Base-by-base conservation (phyloP, 1,140 invertebrate genomes). In the Neodiprion virginianus region DNA sequence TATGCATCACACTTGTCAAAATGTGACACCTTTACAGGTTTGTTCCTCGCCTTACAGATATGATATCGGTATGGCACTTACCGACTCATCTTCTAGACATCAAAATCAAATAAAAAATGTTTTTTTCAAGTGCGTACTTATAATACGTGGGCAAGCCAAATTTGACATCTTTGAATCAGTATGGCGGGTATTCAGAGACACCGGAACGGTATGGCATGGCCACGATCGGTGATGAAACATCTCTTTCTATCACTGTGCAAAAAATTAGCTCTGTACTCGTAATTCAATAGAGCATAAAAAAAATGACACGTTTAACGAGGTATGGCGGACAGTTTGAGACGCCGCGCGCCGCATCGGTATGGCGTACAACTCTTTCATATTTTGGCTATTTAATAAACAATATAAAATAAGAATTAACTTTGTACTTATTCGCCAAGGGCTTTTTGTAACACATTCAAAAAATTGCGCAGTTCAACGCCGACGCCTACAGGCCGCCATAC, bases 301-400 rank as follows among this genome's bases (percentile, higher is more conserved):
- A 53, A 53, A 53, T 14, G 50, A 53, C 50, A 53, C 50, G 50
- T 53, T 53, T 53, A 53, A 53, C 1, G 8, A 9, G 14, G 50
- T 53, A 53, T 53, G 53, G 53, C 53, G 53, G 53, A 8, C n/a
- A 8, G 53, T 61, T 61, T 61, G 53, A 61, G 53, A 61, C 53
- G 53, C 53, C 53, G 53, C 53, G 7, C 53, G 53, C 53, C 53
- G 53, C 53, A 61, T 61, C n/a, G 11, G 53, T 61, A 61, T 61
- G 53, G 53, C 53, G 8, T 61, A 61, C 53, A 61, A 61, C 8
- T 61, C 53, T 8, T 17, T 61, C 53, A 8, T 61, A 61, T 8
- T 61, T 61, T 61, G 53, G 53, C 53, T 61, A 61, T 61, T 8
- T 61, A 61, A 61, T 61, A 8, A 61, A 61, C 53, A 61, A 61